Evolutionary conservation across 2,113 vertebrate species (phyloP).

Genomic region (Mastomys natalensis): DNA sequence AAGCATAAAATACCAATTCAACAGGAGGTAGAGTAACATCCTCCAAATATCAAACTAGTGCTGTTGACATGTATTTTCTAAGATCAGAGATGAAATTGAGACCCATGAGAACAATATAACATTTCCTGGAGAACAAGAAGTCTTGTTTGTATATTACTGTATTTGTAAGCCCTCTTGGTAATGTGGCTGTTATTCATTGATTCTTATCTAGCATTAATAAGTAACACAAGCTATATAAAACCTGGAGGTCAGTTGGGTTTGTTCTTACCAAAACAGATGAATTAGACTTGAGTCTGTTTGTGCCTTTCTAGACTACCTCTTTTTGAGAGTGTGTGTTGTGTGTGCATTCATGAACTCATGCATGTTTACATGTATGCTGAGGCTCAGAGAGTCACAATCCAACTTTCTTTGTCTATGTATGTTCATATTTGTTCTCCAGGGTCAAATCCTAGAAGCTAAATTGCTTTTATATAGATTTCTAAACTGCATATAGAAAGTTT

Average conservation of each 20-base stretch:
- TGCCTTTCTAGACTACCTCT: neutral
- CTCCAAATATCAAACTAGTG: neutral
- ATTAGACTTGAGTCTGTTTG: neutral
- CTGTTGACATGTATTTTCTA: neutral
- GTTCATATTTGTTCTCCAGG: neutral
- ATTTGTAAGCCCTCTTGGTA: neutral
- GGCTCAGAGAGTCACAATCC: neutral
- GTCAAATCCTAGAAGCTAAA: neutral
- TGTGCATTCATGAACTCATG: neutral
- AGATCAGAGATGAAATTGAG: neutral
- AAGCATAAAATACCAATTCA: conserved; percentile 17
- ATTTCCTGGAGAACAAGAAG: neutral
- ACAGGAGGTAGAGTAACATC: neutral
- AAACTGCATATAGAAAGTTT: neutral
- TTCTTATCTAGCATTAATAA: neutral
- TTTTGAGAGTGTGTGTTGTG: neutral
- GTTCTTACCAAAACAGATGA: neutral
- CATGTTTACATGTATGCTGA: neutral
- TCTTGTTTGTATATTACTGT: neutral
- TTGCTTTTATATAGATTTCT: neutral
- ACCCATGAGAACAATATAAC: neutral
- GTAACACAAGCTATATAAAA: conserved; percentile 21
- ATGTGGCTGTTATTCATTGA: neutral
- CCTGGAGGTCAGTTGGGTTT: neutral
- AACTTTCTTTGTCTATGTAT: neutral